A percentile compares a stretch with the other conserved stretches of the same genome.
phyloP scores from a whole-genome alignment of 1,140 invertebrate species.

The Alviniconcha marisindica region DNA sequence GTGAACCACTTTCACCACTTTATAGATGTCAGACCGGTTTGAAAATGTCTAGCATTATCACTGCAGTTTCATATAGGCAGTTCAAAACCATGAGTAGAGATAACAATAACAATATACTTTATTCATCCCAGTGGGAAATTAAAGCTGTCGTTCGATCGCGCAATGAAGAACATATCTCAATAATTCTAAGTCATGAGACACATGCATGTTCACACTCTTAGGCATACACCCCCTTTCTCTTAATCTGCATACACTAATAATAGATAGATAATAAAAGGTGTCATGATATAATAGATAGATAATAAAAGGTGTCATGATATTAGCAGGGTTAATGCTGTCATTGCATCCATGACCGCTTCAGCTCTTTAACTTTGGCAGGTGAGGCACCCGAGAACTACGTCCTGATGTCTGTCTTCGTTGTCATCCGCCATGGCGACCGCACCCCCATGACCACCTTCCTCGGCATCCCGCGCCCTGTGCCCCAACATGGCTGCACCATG shows the following conservation, averaged over 20 bases:
- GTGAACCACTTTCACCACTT: too few species aligned
- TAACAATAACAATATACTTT: too few species aligned
- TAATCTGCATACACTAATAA: not conserved
- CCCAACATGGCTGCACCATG: slow-evolving; percentile 79
- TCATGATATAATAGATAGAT: too few species aligned
- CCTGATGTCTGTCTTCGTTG: slow-evolving; percentile 86
- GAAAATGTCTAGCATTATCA: too few species aligned
- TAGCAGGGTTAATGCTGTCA: not conserved
- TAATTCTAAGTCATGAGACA: not conserved
- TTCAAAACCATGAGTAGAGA: too few species aligned
- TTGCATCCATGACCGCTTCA: not conserved
- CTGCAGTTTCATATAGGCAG: too few species aligned
- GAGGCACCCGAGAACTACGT: slow-evolving; percentile 81
- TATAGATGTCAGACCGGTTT: too few species aligned
- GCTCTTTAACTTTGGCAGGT: slow-evolving; percentile 71
- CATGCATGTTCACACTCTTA: not conserved
- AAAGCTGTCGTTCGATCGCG: too few species aligned
- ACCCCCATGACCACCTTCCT: slow-evolving; percentile 88
- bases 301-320: too few species aligned
- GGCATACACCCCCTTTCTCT: not conserved
- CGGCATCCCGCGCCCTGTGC: slow-evolving; percentile 80
- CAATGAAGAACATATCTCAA: too few species aligned
- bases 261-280: too few species aligned
- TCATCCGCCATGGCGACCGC: slow-evolving; percentile 92
- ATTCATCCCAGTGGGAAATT: too few species aligned